Evolutionary conservation across 2,888 invertebrate species (phyloP).

Genomic region (Micoletzkya japonica): DNA sequence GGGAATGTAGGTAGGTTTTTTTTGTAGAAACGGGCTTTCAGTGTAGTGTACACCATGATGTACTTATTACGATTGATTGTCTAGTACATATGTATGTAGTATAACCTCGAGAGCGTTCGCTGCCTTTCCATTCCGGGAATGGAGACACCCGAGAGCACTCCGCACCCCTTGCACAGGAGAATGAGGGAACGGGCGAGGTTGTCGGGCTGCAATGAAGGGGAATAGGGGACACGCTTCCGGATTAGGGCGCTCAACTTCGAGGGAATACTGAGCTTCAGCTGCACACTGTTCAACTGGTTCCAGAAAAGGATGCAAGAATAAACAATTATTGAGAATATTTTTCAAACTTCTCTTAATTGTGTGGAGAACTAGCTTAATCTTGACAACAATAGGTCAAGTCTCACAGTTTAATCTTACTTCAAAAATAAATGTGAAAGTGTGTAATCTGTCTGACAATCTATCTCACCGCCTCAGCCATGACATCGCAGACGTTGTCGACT

Average conservation of each 20-base stretch:
- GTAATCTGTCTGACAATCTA: not conserved
- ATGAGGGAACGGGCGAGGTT: conserved; percentile 83
- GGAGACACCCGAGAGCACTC: conserved; percentile 66
- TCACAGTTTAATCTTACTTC: not conserved
- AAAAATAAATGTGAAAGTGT: not conserved
- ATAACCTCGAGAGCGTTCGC: conserved; percentile 58
- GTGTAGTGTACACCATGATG: no score
- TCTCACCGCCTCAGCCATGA: conserved; percentile 81
- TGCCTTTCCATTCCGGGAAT: conserved; percentile 63
- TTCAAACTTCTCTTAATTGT: not conserved
- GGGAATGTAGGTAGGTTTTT: no score
- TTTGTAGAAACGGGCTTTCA: no score
- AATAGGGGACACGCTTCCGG: not conserved
- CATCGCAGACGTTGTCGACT: conserved; percentile 84
- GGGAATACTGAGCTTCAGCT: no score
- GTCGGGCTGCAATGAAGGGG: conserved; percentile 74
- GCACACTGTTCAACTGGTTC: no score
- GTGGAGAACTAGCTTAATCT: not conserved
- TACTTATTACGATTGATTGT: no score
- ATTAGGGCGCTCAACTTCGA: not conserved
- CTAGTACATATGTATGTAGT: no score
- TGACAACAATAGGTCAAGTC: not conserved
- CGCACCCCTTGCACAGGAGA: conserved; percentile 86
- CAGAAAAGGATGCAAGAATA: no score
- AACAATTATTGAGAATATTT: not conserved